These are phyloP conservation scores for Sebastes minor DNA, from an alignment of 2,797 vertebrate species.

Conservation along the genomic window DNA sequence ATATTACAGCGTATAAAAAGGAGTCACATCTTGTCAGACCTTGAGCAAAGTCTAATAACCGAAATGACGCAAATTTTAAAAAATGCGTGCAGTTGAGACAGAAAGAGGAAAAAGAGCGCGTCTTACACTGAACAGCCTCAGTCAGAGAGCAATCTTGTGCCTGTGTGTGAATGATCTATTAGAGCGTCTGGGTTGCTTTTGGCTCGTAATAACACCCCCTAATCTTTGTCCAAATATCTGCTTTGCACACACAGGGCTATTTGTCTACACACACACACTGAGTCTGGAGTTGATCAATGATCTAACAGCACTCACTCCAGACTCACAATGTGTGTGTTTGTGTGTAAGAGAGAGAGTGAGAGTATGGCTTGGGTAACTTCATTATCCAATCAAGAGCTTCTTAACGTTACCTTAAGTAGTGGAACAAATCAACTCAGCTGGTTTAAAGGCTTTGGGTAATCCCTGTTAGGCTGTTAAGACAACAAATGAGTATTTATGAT, in stretches of 20 bases:
- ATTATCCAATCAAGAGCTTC: slow-evolving; percentile 73
- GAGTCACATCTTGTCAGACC: not conserved
- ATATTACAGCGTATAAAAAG: not conserved
- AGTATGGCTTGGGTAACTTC: slow-evolving; percentile 47
- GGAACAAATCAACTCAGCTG: slow-evolving; percentile 62
- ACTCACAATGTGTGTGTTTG: slow-evolving; percentile 58
- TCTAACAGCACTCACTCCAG: slow-evolving; percentile 68
- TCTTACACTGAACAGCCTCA: slow-evolving; percentile 7
- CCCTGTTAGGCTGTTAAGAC: slow-evolving; percentile 34
- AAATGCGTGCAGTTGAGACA: not conserved
- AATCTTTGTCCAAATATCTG: slow-evolving; percentile 94
- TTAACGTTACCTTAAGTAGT: slow-evolving; percentile 64
- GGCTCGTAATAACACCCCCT: slow-evolving; percentile 84
- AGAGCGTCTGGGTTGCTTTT: slow-evolving; percentile 84
- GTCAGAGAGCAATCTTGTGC: slow-evolving; percentile 46
- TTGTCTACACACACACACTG: slow-evolving; percentile 72
- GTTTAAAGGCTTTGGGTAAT: slow-evolving; percentile 54
- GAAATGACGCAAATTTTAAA: not conserved
- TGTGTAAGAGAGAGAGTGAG: slow-evolving; percentile 28
- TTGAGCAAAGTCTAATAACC: not conserved
- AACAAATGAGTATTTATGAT: slow-evolving; percentile 21
- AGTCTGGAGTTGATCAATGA: slow-evolving; percentile 83
- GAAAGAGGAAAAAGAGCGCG: not conserved
- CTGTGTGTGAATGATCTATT: slow-evolving; percentile 78
- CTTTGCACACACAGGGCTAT: slow-evolving; percentile 85